Conservation (phyloP, 30 jellyfish, hydroid and myxozoan genomes). For the Clytia hemisphaerica region DNA sequence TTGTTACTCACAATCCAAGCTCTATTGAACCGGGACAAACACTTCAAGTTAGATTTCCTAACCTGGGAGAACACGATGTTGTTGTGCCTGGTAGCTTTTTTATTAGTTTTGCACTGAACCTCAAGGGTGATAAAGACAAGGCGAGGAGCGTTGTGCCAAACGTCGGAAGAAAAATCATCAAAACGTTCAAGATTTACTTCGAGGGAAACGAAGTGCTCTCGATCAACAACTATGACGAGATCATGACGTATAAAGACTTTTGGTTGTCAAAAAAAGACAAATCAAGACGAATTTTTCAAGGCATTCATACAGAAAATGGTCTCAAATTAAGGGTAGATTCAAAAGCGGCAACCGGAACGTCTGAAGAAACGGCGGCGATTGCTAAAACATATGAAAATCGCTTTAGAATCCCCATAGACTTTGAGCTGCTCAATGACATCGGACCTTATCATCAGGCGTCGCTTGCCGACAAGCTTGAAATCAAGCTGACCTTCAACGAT, state of each 20-base stretch:
- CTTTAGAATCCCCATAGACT: background rate
- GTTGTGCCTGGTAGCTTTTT: background rate
- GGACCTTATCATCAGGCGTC: background rate
- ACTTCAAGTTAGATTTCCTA: background rate
- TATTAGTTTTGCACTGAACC: background rate
- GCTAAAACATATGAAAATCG: background rate
- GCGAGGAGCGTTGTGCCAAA: background rate
- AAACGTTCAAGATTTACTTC: background rate
- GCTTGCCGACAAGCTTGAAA: background rate
- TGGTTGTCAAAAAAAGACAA: background rate
- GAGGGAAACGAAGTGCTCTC: background rate
- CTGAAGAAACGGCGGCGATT: background rate
- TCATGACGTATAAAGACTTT: background rate
- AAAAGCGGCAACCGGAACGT: background rate
- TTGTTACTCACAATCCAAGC: conserved; percentile 4
- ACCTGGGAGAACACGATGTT: background rate
- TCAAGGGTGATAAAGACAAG: background rate
- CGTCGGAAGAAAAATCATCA: background rate
- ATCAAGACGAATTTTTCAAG: background rate
- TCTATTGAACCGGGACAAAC: background rate
- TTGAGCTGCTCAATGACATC: background rate
- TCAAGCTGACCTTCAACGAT: background rate
- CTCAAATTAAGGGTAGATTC: background rate
- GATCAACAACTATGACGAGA: background rate
- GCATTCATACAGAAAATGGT: background rate